Conservation (phyloP, 2,797 vertebrate genomes). For the Aplochiton taeniatus region DNA sequence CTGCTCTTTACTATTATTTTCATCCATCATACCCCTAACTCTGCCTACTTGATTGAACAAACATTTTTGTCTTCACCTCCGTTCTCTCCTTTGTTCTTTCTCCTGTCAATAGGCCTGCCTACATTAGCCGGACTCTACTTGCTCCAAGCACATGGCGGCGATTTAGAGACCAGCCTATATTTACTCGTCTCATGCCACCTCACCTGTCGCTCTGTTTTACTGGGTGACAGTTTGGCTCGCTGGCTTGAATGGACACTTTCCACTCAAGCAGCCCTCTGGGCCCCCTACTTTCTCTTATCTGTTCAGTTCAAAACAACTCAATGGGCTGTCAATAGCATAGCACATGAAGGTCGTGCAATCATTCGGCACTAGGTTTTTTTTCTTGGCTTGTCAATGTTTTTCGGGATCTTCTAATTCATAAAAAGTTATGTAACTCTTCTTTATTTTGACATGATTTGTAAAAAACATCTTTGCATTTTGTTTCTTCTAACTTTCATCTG, state of each 20-base stretch:
- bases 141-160: conserved; percentile 40
- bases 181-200: conserved; percentile 62
- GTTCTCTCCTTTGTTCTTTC: conserved; percentile 12
- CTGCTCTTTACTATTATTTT: neutral
- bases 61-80: neutral
- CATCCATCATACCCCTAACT: neutral
- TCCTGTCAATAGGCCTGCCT: conserved; percentile 15
- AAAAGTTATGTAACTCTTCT: too few relatives aligned
- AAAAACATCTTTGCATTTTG: too few relatives aligned
- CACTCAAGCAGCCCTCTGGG: conserved; percentile 28
- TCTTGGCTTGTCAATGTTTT: too few relatives aligned
- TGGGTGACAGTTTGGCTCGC: conserved; percentile 60
- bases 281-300: neutral
- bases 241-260: conserved; percentile 52
- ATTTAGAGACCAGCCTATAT: conserved; percentile 66
- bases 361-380: too few relatives aligned
- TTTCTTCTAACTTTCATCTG: too few relatives aligned
- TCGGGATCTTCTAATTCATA: too few relatives aligned
- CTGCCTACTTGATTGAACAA: too few relatives aligned
- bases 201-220: conserved; percentile 73
- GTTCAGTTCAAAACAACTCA: neutral
- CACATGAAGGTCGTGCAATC: too few relatives aligned
- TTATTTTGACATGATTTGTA: too few relatives aligned
- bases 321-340: too few relatives aligned
- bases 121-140: conserved; percentile 9